phyloP scores from a whole-genome alignment of 1,140 invertebrate genomes.

The Euura lappo region DNA sequence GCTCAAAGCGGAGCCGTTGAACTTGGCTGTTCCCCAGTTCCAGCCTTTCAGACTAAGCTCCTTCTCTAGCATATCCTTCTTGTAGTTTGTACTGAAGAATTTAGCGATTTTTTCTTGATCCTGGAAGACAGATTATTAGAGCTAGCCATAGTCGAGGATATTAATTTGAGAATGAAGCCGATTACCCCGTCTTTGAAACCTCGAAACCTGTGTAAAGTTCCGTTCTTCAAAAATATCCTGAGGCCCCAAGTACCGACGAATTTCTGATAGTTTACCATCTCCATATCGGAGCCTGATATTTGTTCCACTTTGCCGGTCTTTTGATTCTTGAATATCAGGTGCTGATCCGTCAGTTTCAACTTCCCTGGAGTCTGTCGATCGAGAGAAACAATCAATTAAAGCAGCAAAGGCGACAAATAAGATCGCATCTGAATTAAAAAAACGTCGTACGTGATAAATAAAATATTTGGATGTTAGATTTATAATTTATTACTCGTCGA shows the following conservation, averaged over 20 bases:
- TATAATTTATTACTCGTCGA: too few relatives aligned
- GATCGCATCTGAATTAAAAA: too few relatives aligned
- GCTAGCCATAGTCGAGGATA: too few relatives aligned
- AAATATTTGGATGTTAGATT: too few relatives aligned
- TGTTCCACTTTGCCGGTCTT: conserved; percentile 97
- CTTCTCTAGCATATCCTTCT: conserved; percentile 86
- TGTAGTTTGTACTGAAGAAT: conserved; percentile 85
- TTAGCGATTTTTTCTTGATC: conserved; percentile 86
- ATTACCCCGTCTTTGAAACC: conserved; percentile 92
- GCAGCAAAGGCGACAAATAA: too few relatives aligned
- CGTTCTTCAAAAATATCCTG: conserved; percentile 90
- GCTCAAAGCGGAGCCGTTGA: conserved; percentile 88
- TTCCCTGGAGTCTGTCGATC: conserved; percentile 77
- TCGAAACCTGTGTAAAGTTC: conserved; percentile 87
- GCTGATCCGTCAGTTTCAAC: conserved; percentile 91
- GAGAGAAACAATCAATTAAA: too few relatives aligned
- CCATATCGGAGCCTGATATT: conserved; percentile 83
- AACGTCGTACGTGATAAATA: too few relatives aligned
- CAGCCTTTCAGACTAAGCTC: conserved; percentile 96
- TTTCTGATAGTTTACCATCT: conserved; percentile 90
- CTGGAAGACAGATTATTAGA: conserved; percentile 40
- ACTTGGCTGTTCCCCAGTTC: conserved; percentile 98
- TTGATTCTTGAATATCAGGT: conserved; percentile 92
- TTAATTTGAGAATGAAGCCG: conserved; percentile 31
- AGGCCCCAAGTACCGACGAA: conserved; percentile 90